Base-by-base conservation (phyloP, 2,888 invertebrate species). In the Amblyjoppa proteus region DNA sequence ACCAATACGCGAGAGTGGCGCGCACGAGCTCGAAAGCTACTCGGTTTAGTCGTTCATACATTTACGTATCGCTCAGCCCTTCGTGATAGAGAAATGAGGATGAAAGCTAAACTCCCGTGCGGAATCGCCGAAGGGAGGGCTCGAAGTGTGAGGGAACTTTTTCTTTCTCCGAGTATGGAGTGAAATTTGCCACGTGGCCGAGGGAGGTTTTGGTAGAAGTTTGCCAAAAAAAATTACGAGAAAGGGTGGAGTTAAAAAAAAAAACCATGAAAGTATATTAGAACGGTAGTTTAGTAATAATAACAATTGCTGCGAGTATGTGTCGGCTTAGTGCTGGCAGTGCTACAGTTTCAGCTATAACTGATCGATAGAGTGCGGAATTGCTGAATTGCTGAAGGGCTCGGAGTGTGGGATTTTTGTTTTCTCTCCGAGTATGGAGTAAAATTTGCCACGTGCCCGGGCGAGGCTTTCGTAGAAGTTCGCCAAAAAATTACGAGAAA, bases 1-100 rank as follows among this genome's bases (percentile, higher is more conserved):
- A 91, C 91, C 91, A 91, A 92, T 92, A 91, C 88, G 88, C 87
- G 86, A 88, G 88, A 91, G 90, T 90, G 90, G 89, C 88, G 87
- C 85, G 84, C 85, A 85, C 81, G 38, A 71, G 45, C 20, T 70
- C 9, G 41, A 68, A 38, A 41, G 68, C 41, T 41, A 41, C 20
- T 38, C 41, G 41, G 41, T 38, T 41, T 45, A 31, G 51, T 38
- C 13, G 25, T 9, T 0, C 25, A 51, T 34, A 45, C 49, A 64
- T 76, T 66, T 68, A 76, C 74, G 74, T 61, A 56, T 31, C 41
- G 51, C 56, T 53, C 25, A 20, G 41, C 9, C 53, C 61, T 58
- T 77, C 66, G 68, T 49, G 73, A 77, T 64, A 16, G 64, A 66
- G 53, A 68, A 81, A 45, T 56, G 71, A 73, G 81, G 69, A 81